These are phyloP conservation scores for Archips crataeganus DNA, from an alignment of 2,888 invertebrate genomes.

Conservation along the genomic window DNA sequence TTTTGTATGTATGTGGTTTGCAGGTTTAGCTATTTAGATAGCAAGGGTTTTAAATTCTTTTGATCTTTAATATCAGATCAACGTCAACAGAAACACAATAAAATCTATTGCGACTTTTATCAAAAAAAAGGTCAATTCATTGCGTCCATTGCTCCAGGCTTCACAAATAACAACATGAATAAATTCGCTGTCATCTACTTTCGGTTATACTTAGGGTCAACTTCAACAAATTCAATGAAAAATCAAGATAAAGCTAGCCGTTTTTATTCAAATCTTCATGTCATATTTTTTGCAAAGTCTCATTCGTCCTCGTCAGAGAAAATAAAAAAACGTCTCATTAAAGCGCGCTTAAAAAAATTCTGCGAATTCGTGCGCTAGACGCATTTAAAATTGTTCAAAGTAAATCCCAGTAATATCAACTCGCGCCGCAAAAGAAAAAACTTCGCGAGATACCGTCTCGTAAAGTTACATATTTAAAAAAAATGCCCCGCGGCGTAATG, in stretches of 20 bases:
- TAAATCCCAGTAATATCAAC: slow-evolving; percentile 22
- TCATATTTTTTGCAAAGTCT: background rate
- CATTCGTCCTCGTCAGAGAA: background rate
- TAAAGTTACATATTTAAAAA: slow-evolving; percentile 34
- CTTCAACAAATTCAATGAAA: too few relatives aligned
- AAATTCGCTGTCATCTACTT: too few relatives aligned
- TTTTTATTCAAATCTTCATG: background rate
- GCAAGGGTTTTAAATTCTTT: background rate
- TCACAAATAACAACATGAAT: too few relatives aligned
- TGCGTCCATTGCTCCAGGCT: too few relatives aligned
- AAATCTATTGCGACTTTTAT: too few relatives aligned
- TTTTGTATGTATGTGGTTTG: too few relatives aligned
- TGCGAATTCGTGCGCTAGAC: background rate
- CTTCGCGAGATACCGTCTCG: slow-evolving; percentile 17
- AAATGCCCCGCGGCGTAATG: slow-evolving; percentile 26
- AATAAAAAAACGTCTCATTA: slow-evolving; percentile 2
- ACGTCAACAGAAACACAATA: too few relatives aligned
- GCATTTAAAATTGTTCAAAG: slow-evolving; percentile 9
- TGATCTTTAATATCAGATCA: background rate
- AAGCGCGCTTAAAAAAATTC: background rate
- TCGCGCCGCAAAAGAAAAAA: slow-evolving; percentile 26
- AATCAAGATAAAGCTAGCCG: too few relatives aligned
- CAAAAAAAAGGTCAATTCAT: too few relatives aligned
- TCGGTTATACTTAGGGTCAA: too few relatives aligned
- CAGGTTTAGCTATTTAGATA: too few relatives aligned